A percentile compares a stretch with the other conserved stretches of the same genome.
These are phyloP conservation scores for Condylura cristata DNA, from an alignment of 2,113 vertebrate genomes.

Conservation along the genomic window DNA sequence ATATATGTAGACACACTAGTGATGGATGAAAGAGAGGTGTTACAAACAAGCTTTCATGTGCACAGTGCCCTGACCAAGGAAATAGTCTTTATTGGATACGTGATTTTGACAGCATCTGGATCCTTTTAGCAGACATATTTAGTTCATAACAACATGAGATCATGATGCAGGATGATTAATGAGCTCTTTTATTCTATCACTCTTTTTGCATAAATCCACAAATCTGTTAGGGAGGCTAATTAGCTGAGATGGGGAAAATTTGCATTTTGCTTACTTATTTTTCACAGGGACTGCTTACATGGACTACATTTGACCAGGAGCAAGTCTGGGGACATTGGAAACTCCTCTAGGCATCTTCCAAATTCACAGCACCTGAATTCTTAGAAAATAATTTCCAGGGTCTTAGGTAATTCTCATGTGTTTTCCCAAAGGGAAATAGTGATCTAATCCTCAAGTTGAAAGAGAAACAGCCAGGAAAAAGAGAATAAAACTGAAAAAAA, in stretches of 20 bases:
- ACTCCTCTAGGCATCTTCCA: not conserved
- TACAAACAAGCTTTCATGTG: constrained; percentile 3
- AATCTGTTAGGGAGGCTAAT: constrained; percentile 62
- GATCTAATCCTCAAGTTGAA: not conserved
- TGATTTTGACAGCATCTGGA: constrained; percentile 62
- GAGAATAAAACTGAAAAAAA: constrained; percentile 24
- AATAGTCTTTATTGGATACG: constrained; percentile 9
- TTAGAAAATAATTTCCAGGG: constrained; percentile 41
- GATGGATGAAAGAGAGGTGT: constrained; percentile 1
- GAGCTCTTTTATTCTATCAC: constrained; percentile 54
- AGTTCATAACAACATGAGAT: constrained; percentile 72
- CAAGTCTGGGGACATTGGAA: not conserved
- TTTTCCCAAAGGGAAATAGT: not conserved
- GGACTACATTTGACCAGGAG: not conserved
- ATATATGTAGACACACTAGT: not conserved
- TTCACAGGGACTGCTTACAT: not conserved
- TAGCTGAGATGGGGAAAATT: constrained; percentile 15
- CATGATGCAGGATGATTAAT: constrained; percentile 70
- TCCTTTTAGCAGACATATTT: constrained; percentile 65
- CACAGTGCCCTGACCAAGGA: constrained; percentile 3
- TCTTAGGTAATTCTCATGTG: not conserved
- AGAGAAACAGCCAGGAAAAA: not conserved
- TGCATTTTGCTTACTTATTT: not conserved
- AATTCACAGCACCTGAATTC: constrained; percentile 27
- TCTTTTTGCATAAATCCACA: constrained; percentile 57